These are phyloP conservation scores for Sapajus apella DNA, from an alignment of 2,113 vertebrate genomes.

Conservation along the genomic window DNA sequence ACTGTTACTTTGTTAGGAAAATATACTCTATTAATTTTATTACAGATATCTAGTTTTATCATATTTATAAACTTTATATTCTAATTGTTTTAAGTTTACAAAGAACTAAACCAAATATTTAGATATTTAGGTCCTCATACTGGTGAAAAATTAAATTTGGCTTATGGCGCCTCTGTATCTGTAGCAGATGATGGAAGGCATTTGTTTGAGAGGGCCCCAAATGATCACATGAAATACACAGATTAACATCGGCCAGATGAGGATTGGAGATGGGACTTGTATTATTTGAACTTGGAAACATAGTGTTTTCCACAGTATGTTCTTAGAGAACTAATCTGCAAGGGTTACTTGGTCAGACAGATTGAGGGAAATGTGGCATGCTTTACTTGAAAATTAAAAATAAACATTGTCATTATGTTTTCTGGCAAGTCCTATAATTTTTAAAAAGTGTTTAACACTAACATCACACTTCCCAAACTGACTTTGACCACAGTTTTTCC, in stretches of 20 bases:
- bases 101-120: background rate
- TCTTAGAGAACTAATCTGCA: background rate
- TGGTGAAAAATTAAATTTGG: background rate
- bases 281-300: background rate
- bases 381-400: conserved; percentile 25
- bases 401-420: background rate
- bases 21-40: conserved; percentile 61
- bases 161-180: background rate
- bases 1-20: conserved; percentile 57
- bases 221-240: background rate
- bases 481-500: background rate
- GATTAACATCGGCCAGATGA: background rate
- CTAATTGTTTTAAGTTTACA: background rate
- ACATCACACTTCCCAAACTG: background rate
- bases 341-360: background rate
- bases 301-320: background rate
- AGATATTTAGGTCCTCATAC: background rate
- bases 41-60: conserved; percentile 35
- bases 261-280: background rate
- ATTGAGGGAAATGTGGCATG: background rate
- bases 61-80: conserved; percentile 19
- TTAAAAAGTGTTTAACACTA: background rate
- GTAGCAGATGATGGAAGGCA: background rate
- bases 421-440: background rate
- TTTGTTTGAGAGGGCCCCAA: background rate